Percentiles rank a stretch among this genome's conserved stretches.
These are phyloP conservation scores for Sycon ciliatum DNA, from an alignment of 37 sponge, comb jelly and placozoan genomes.

Conservation along the genomic window DNA sequence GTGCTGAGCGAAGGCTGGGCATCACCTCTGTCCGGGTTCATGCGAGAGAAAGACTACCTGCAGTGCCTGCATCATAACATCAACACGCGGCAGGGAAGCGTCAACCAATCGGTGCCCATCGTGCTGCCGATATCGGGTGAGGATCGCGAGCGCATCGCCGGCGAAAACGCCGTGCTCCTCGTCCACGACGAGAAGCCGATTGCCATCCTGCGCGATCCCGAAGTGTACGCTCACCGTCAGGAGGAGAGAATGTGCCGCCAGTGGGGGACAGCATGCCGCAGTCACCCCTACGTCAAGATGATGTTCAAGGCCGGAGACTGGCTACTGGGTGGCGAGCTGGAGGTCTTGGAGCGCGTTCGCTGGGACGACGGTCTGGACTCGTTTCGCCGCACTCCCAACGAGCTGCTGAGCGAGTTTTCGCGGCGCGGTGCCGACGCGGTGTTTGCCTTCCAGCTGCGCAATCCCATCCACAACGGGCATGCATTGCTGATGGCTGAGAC, in stretches of 20 bases:
- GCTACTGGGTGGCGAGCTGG: conserved; percentile 91
- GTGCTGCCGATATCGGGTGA: conserved; percentile 67
- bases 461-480: conserved; percentile 98
- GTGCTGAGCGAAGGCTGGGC: conserved; percentile 97
- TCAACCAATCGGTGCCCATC: conserved; percentile 84
- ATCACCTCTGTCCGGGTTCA: conserved; percentile 90
- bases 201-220: conserved; percentile 66
- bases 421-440: conserved; percentile 85
- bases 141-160: conserved; percentile 58
- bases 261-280: conserved; percentile 71
- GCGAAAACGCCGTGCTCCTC: conserved; percentile 22
- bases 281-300: conserved; percentile 93
- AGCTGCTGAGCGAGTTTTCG: conserved; percentile 72
- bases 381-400: conserved; percentile 76
- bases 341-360: conserved; percentile 61
- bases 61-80: conserved; percentile 89
- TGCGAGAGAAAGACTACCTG: conserved; percentile 89
- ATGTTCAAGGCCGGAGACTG: conserved; percentile 89
- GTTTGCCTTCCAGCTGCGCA: conserved; percentile 98
- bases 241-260: conserved; percentile 84
- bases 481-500: conserved; percentile 85
- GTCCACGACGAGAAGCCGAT: background rate
- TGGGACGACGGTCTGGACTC: conserved; percentile 96
- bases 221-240: conserved; percentile 83
- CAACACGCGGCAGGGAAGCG: no score